Conservation (phyloP, 2,797 vertebrate species). For the Chaetodon trifasciatus region DNA sequence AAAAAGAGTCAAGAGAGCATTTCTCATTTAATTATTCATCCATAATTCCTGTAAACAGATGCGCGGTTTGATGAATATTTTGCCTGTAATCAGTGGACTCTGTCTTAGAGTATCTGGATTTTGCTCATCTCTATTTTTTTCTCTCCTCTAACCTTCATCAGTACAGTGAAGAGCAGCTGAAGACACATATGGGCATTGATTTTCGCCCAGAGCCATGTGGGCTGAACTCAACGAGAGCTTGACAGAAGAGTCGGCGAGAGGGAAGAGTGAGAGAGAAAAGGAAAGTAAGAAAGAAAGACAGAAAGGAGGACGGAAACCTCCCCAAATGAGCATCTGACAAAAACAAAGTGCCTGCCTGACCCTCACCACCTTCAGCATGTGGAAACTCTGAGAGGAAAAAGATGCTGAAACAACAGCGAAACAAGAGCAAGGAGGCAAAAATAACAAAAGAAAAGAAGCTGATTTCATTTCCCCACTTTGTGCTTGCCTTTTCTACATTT, state of each 20-base stretch:
- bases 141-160: slow-evolving; percentile 79
- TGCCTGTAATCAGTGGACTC: slow-evolving; percentile 68
- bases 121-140: slow-evolving; percentile 62
- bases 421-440: slow-evolving; percentile 61
- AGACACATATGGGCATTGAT: slow-evolving; percentile 88
- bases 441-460: slow-evolving; percentile 62
- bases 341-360: slow-evolving; percentile 76
- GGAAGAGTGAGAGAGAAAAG: slow-evolving; percentile 48
- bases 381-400: slow-evolving; percentile 58
- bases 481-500: slow-evolving; percentile 72
- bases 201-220: slow-evolving; percentile 85
- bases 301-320: slow-evolving; percentile 74
- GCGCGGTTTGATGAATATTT: slow-evolving; percentile 78
- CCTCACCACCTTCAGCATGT: slow-evolving; percentile 71
- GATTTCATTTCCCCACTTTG: slow-evolving; percentile 74
- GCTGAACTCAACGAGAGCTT: slow-evolving; percentile 84
- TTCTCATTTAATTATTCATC: slow-evolving; percentile 79
- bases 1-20: slow-evolving; percentile 73
- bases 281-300: slow-evolving; percentile 67
- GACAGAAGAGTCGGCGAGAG: slow-evolving; percentile 76
- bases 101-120: slow-evolving; percentile 53
- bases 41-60: slow-evolving; percentile 79
- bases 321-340: slow-evolving; percentile 73
- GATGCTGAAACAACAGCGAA: slow-evolving; percentile 55
- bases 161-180: slow-evolving; percentile 83